phyloP scores from a whole-genome alignment of 2,113 vertebrate species.

The Patagioenas fasciata region DNA sequence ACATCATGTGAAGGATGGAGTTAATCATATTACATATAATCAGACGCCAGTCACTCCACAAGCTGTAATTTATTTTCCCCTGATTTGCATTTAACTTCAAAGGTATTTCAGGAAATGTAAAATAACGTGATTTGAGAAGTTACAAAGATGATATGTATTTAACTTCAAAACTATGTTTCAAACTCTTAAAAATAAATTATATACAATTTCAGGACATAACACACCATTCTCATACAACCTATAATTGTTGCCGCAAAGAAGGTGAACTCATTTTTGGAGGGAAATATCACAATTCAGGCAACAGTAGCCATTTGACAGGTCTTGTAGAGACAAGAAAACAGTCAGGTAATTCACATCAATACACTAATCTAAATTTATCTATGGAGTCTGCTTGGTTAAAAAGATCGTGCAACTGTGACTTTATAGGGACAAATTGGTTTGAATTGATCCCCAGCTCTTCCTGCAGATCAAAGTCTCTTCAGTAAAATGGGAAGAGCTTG shows the following conservation, averaged over 20 bases:
- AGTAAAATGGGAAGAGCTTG: background rate
- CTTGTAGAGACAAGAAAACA: background rate
- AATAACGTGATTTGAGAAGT: constrained; percentile 68
- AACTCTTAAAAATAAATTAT: constrained; percentile 60
- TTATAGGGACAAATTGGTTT: background rate
- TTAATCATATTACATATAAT: constrained; percentile 73
- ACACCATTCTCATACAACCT: constrained; percentile 11
- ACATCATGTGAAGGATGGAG: constrained; percentile 60
- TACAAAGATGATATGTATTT: constrained; percentile 70
- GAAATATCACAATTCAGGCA: background rate
- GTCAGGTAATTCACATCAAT: background rate
- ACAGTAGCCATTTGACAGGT: background rate
- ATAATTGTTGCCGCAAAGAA: constrained; percentile 39
- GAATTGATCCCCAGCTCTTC: background rate
- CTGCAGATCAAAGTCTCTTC: background rate
- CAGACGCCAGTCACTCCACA: constrained; percentile 73
- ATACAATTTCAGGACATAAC: constrained; percentile 67
- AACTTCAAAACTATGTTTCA: constrained; percentile 73
- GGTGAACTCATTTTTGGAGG: constrained; percentile 20
- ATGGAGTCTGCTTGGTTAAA: background rate
- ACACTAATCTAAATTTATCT: background rate
- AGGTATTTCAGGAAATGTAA: constrained; percentile 72
- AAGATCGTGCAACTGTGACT: background rate
- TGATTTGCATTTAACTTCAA: constrained; percentile 84
- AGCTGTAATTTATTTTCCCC: constrained; percentile 82